Conservation (phyloP, 2,797 vertebrate genomes). For the Sciurus carolinensis region DNA sequence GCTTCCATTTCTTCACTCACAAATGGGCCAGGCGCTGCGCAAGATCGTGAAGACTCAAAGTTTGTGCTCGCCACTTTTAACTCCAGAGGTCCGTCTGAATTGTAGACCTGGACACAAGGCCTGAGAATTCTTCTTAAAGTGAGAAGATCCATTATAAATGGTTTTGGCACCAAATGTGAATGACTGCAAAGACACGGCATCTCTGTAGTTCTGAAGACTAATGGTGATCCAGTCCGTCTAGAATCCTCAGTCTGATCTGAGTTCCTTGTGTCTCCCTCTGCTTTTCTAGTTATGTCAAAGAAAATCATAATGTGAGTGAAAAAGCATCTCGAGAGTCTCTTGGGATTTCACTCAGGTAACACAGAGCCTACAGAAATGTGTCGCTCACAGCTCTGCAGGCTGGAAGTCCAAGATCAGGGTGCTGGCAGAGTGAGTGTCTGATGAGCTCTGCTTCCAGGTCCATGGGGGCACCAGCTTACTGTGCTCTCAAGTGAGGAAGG, state of each 20-base stretch:
- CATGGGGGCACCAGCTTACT: accelerated
- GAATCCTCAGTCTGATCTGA: neutral
- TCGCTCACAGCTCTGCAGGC: neutral
- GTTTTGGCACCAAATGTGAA: neutral
- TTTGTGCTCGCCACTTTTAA: neutral
- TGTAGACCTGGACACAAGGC: neutral
- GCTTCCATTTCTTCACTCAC: neutral
- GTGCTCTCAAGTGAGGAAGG: neutral
- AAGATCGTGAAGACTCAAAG: neutral
- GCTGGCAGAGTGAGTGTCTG: accelerated
- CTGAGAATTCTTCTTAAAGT: neutral
- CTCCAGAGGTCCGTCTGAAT: neutral
- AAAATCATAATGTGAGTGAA: neutral
- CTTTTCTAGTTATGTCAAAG: neutral
- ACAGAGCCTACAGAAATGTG: neutral
- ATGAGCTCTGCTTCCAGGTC: neutral
- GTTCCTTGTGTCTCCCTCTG: neutral
- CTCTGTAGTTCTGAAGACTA: conserved; percentile 1
- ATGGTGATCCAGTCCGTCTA: neutral
- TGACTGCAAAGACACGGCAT: neutral
- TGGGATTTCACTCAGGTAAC: neutral
- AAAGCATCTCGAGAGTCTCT: neutral
- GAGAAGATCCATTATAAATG: neutral
- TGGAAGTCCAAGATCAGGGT: neutral
- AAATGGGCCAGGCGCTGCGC: neutral